phyloP scores from a whole-genome alignment of 2,797 vertebrate species.

The Anas flavirostris region DNA sequence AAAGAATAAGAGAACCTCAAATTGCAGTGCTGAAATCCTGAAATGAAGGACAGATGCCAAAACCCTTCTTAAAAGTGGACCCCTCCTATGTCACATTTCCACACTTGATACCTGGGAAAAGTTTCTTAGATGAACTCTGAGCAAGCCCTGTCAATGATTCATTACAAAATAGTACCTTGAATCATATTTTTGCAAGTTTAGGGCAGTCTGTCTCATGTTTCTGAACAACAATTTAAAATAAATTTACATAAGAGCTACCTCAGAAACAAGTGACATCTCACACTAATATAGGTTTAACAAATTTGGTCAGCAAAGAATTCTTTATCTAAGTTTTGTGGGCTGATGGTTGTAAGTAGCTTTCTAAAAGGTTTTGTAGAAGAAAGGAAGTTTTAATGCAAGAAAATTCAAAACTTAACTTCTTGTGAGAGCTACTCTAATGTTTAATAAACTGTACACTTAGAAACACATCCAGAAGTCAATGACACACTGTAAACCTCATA shows the following conservation, averaged over 20 bases:
- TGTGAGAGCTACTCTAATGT: not conserved
- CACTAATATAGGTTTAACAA: slow-evolving; percentile 15
- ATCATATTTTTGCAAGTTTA: not conserved
- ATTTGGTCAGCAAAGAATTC: slow-evolving; percentile 42
- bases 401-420: slow-evolving; percentile 12
- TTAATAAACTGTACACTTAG: slow-evolving; percentile 28
- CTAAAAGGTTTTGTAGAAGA: not conserved
- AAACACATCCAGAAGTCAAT: not conserved
- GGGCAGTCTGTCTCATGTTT: slow-evolving; percentile 4
- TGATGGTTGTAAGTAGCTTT: slow-evolving; percentile 18
- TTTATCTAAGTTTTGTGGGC: slow-evolving; percentile 35
- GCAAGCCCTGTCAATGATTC: slow-evolving; percentile 20
- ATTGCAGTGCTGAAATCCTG: not conserved
- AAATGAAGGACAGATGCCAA: not conserved
- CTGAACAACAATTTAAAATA: slow-evolving; percentile 28
- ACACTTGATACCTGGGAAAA: slow-evolving; percentile 20
- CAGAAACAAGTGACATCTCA: slow-evolving; percentile 42
- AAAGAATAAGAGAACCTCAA: not conserved
- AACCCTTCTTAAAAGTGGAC: not conserved
- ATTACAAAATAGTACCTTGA: not conserved
- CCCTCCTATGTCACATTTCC: slow-evolving; percentile 58
- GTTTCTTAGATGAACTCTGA: slow-evolving; percentile 38
- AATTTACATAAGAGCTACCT: slow-evolving; percentile 38
- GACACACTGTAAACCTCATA: not conserved
- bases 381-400: not conserved